A percentile compares a stretch with the other conserved stretches of the same genome.
Conservation (phyloP, 2,797 vertebrate genomes). For the Epinephelus malabaricus region DNA sequence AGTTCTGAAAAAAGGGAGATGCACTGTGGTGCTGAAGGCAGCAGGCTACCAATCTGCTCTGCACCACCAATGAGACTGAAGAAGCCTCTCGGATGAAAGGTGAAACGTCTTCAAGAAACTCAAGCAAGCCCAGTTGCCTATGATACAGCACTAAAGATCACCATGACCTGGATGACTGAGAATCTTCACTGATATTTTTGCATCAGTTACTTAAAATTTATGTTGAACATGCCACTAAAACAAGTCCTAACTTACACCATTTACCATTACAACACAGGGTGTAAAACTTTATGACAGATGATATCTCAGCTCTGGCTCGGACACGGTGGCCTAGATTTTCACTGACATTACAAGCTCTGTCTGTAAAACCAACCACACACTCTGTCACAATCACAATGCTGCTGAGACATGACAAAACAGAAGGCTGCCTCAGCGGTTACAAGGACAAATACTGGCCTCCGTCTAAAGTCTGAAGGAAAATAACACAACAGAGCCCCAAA, state of each 20-base stretch:
- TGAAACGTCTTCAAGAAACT: no score
- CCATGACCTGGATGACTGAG: no score
- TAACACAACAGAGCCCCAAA: not conserved
- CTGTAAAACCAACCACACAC: constrained; percentile 8
- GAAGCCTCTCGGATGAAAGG: no score
- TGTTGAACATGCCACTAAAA: constrained; percentile 3
- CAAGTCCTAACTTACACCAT: not conserved
- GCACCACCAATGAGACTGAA: no score
- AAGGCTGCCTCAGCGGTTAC: not conserved
- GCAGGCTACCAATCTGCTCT: no score
- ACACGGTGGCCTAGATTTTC: constrained; percentile 23
- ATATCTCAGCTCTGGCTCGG: not conserved
- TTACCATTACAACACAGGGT: constrained; percentile 29
- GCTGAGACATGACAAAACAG: not conserved
- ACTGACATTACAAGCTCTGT: not conserved
- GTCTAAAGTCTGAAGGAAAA: not conserved
- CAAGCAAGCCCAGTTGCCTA: no score
- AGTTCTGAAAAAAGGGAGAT: no score
- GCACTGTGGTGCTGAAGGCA: no score
- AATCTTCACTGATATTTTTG: no score
- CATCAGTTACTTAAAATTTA: not conserved
- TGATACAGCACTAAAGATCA: no score
- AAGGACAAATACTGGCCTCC: not conserved
- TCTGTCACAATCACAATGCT: constrained; percentile 17
- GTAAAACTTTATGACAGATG: constrained; percentile 7